phyloP scores from a whole-genome alignment of 2,888 invertebrate genomes.

The Maniola hyperantus region DNA sequence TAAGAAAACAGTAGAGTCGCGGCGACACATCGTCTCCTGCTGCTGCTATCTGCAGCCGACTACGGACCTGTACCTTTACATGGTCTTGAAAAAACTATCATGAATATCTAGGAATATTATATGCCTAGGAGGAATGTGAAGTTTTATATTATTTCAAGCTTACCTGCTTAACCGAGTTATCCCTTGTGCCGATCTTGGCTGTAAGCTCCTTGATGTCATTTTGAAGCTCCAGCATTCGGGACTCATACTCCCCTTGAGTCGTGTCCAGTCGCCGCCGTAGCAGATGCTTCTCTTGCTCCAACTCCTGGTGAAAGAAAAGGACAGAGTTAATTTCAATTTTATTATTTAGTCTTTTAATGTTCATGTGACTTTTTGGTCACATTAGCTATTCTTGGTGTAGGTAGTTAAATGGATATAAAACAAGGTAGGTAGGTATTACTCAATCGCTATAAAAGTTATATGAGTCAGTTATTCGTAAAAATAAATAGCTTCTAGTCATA shows the following conservation, averaged over 20 bases:
- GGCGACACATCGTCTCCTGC: too few relatives aligned
- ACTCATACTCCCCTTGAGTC: slow-evolving; percentile 94
- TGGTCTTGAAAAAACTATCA: too few relatives aligned
- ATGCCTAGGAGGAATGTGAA: too few relatives aligned
- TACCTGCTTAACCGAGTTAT: slow-evolving; percentile 83
- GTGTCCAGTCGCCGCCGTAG: slow-evolving; percentile 92
- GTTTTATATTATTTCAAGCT: not conserved
- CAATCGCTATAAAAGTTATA: slow-evolving; percentile 2
- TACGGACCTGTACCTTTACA: too few relatives aligned
- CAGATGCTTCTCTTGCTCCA: slow-evolving; percentile 96
- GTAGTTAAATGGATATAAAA: not conserved
- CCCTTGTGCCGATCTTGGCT: slow-evolving; percentile 87
- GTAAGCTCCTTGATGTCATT: slow-evolving; percentile 92
- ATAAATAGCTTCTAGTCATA: too few relatives aligned
- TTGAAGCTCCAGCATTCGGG: slow-evolving; percentile 92
- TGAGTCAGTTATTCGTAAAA: not conserved
- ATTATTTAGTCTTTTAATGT: not conserved
- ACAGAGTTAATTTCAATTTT: slow-evolving; percentile 1
- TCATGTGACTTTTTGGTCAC: not conserved
- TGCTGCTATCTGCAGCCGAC: too few relatives aligned
- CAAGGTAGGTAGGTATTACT: not conserved
- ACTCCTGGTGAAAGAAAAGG: slow-evolving; percentile 82
- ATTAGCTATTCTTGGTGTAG: not conserved
- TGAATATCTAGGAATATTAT: too few relatives aligned
- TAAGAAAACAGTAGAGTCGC: too few relatives aligned